Conservation (phyloP, 30 jellyfish, hydroid and myxozoan species). For the Rhopilema esculentum region DNA sequence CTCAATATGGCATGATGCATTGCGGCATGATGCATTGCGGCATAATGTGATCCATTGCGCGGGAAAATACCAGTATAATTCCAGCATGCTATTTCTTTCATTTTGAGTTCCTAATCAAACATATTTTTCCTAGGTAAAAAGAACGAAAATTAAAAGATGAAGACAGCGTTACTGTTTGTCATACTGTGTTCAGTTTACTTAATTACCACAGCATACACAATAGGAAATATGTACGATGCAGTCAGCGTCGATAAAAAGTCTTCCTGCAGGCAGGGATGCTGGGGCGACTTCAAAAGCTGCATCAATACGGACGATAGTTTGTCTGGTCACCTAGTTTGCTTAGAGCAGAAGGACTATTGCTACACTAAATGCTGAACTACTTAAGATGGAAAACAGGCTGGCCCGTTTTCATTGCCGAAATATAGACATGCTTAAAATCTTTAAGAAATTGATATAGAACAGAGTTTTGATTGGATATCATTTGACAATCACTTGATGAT, state of each 20-base stretch:
- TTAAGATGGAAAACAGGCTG: background rate
- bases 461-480: background rate
- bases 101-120: background rate
- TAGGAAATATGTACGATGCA: background rate
- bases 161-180: background rate
- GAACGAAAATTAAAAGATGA: background rate
- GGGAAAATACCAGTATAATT: too few species aligned
- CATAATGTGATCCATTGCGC: too few species aligned
- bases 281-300: slow-evolving; percentile 27
- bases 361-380: slow-evolving; percentile 1
- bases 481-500: too few species aligned
- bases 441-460: too few species aligned
- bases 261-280: slow-evolving; percentile 16
- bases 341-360: slow-evolving; percentile 21
- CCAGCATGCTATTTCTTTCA: too few species aligned
- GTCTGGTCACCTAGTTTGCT: slow-evolving; percentile 36
- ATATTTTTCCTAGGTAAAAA: background rate
- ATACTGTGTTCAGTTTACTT: background rate
- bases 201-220: background rate
- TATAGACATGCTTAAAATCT: background rate
- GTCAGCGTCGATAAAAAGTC: slow-evolving; percentile 4
- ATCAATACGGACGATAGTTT: background rate
- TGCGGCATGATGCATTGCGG: too few species aligned
- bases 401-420: background rate
- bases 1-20: too few species aligned